Base-by-base conservation (phyloP, 1,140 invertebrate species). In the Hypsibius dujardini region DNA sequence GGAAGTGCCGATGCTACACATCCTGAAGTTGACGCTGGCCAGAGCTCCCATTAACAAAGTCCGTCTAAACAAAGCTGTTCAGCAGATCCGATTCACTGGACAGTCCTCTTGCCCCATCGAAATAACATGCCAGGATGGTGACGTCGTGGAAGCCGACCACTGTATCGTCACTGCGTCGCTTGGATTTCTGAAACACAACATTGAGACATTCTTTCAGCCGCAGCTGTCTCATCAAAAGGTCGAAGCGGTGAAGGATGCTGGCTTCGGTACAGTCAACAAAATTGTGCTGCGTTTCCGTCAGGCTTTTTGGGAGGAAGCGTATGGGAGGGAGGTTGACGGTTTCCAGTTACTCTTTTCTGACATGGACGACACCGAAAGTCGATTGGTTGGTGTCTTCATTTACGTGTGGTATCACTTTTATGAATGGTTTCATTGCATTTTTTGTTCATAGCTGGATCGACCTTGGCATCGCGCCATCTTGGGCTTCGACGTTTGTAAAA, bases 261-360 rank as follows among this genome's bases (percentile, higher is more conserved):
- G 87, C 1, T 89, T 86, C 79, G 84, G 84, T 62, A 81, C 83
- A 2, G 84, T 88, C 46, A 85, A 86, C 71, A 89, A 89, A 79
- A 84, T 92, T 70, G 89, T 87, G 74, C 76, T 89, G 15, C 78
- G 85, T 60, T 89, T 85, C 78, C 83, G 84, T 1, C 74, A 82
- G 70, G 79, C 82, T n/a, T 83, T 81, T 76, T 88, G 87, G 86
- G 70, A 70, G 59, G 56, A 71, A 14, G 70, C 75, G 45, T 72
- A 74, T 67, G 62, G 62, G 45, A 42, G 45, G 7, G 45, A 12
- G 47, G 28, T 28, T 28, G 72, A 73, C 1, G 76, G 77, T 2
- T 75, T 80, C 47, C 77, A 79, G 71, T 70, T 80, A 42, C 77
- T 87, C 1, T 88, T 86, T 85, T 74, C 81, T 84, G 69, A 83